Conservation (phyloP, 1,140 invertebrate genomes). For the Drosophila pruinosa region DNA sequence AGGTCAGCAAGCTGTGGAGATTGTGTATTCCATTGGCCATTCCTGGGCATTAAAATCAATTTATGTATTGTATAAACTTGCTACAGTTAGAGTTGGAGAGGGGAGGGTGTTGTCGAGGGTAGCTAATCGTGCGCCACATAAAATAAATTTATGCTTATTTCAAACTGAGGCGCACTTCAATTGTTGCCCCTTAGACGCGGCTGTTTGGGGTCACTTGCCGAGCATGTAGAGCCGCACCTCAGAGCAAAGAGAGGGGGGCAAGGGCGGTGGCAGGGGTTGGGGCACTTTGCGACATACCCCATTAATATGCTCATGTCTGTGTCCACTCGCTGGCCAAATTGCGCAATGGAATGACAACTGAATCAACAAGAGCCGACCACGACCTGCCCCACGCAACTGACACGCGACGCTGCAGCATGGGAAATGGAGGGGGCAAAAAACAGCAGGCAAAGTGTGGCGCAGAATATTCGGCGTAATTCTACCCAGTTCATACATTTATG, state of each 20-base stretch:
- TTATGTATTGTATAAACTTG: too few species aligned
- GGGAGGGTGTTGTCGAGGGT: not conserved
- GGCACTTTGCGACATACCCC: not conserved
- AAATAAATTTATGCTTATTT: conserved; percentile 11
- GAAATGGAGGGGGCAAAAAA: not conserved
- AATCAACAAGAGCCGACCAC: conserved; percentile 28
- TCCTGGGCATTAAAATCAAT: conserved; percentile 37
- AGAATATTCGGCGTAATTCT: conserved; percentile 11
- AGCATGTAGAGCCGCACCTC: conserved; percentile 24
- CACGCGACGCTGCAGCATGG: conserved; percentile 25
- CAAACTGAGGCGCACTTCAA: conserved; percentile 27
- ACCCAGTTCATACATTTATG: conserved; percentile 32
- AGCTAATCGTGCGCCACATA: conserved; percentile 1
- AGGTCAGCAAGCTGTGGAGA: conserved; percentile 67
- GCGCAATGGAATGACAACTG: conserved; percentile 42
- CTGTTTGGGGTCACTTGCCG: conserved; percentile 24
- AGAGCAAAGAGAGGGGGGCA: not conserved
- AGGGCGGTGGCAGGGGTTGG: not conserved
- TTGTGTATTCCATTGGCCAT: conserved; percentile 30
- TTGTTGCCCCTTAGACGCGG: conserved; percentile 25
- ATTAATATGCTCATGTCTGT: conserved; percentile 20
- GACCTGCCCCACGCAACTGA: conserved; percentile 47
- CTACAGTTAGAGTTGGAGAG: not conserved
- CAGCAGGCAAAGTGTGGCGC: not conserved
- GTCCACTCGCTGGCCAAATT: conserved; percentile 24